Evolutionary conservation across 1,140 invertebrate species (phyloP), one percentile per base, ranked within the genome.

Genomic region (Heliconius eleuchia): DNA sequence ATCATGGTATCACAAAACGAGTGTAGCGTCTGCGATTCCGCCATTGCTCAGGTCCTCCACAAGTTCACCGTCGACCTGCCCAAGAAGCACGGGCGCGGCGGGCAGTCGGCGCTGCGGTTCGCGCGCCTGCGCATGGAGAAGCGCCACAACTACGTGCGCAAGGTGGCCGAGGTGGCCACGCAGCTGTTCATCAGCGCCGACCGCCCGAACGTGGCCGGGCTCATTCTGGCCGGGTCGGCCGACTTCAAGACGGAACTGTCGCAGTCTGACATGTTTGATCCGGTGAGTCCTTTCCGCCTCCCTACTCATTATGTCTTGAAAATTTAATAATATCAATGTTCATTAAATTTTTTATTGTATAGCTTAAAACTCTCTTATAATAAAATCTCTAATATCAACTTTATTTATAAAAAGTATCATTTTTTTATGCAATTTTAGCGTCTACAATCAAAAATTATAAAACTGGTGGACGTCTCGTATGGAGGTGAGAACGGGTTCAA

Each of bases 221-320:
- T 99, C 19, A 99, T 99, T 88, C 95, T 99, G 73, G 99, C 99
- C 85, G 99, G 99, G 96, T 99, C 98, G 88, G 99, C 99, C 46
- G 99, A 99, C 95, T 99, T 99, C 93, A 99, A 99, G 96, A 99
- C 99, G 82, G 99, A 99, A 95, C 97, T 99, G 82, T 99, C 98
- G 93, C 99, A 99, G 95, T 99, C 99, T 3, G 99, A 99, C 93
- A 99, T 99, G 99, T 99, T 99, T 96, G 99, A 99, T 96, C 98
- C 98, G 84, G 98, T 99, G 94, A 97, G 97, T 96, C 23, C 1
- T 27, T 1, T 37, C 34, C 34, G 34, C 6, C 34, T 37, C 34
- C 6, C 34, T 37, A 37, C 6, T 5, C 34, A 37, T 37, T 6
- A 37, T 37, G 34, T 37, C 34, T 5, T 6, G 1, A 37, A 37